phyloP scores from a whole-genome alignment of 2,888 invertebrate species.

The Meghimatium bilineatum region DNA sequence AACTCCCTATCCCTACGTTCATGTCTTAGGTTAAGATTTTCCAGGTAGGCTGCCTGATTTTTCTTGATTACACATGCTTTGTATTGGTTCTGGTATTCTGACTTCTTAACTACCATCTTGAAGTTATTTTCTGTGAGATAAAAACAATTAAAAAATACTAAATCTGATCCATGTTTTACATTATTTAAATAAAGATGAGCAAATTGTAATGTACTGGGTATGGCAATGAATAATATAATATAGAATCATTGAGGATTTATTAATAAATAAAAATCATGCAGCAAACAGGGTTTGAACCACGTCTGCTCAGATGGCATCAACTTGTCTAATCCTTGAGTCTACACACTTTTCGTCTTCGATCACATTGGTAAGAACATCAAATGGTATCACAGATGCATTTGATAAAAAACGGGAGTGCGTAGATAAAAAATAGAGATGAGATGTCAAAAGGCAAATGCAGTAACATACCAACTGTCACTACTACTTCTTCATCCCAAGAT shows the following conservation, averaged over 20 bases:
- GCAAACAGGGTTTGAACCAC: not conserved
- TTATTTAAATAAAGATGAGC: not conserved
- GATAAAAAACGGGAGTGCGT: no score
- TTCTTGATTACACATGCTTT: constrained; percentile 58
- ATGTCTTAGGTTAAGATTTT: constrained; percentile 61
- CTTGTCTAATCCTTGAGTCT: no score
- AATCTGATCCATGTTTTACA: not conserved
- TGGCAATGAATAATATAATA: not conserved
- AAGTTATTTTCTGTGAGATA: not conserved
- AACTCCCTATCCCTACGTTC: constrained; percentile 62
- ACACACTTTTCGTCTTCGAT: no score
- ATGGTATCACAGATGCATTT: no score
- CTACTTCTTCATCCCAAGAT: no score
- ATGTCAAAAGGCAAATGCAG: no score
- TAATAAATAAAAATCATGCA: not conserved
- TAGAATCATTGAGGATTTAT: not conserved
- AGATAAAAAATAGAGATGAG: no score
- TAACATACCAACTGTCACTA: no score
- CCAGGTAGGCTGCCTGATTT: constrained; percentile 61
- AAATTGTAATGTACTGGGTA: no score
- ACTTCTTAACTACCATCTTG: constrained; percentile 64
- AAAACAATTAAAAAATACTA: not conserved
- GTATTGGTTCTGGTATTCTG: constrained; percentile 65
- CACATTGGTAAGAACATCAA: no score
- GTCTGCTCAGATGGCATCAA: no score